Evolutionary conservation across 2,888 invertebrate genomes (phyloP), one percentile per base, ranked within the genome.

Genomic region (Trissolcus brochymenae): DNA sequence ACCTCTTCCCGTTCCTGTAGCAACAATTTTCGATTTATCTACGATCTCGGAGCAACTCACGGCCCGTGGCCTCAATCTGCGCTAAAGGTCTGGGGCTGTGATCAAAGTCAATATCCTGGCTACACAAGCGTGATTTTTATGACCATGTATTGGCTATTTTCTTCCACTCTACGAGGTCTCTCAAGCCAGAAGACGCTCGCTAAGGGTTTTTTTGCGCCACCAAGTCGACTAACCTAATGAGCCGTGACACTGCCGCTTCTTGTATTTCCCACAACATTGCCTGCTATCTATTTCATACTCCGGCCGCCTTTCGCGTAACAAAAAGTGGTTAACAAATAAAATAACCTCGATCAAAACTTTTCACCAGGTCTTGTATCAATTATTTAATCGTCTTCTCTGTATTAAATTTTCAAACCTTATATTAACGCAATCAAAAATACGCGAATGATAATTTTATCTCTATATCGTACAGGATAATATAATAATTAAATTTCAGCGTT

Each of bases 241-340:
- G 76, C 79, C 73, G 66, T 79, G 75, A 79, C 78, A 79, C 66
- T 54, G 46, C 14, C 56, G 51, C 51, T 65, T 35, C 35, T 35
- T 62, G 68, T 65, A 64, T 29, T 71, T 54, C 46, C 46, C 41
- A 40, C 25, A 46, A 29, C 53, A 74, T 64, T 68, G 78, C 55
- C 21, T 49, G 41, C n/a, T 59, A 60, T 57, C 76, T 75, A 80
- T 68, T 82, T 77, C 72, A 71, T 80, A 80, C 80, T 80, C 79
- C 74, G 81, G 17, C 81, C 80, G 55, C 78, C 76, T 59, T 55
- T 68, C 75, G 61, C 77, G 78, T 54, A 71, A 76, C 65, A 75
- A 79, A 6, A 76, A 82, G 80, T 81, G 81, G 80, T 81, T 68
- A 82, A 84, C 80, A 83, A 85, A 84, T 84, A 84, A 85, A 85